phyloP scores from a whole-genome alignment of 2,113 vertebrate genomes.

The Equus przewalskii region DNA sequence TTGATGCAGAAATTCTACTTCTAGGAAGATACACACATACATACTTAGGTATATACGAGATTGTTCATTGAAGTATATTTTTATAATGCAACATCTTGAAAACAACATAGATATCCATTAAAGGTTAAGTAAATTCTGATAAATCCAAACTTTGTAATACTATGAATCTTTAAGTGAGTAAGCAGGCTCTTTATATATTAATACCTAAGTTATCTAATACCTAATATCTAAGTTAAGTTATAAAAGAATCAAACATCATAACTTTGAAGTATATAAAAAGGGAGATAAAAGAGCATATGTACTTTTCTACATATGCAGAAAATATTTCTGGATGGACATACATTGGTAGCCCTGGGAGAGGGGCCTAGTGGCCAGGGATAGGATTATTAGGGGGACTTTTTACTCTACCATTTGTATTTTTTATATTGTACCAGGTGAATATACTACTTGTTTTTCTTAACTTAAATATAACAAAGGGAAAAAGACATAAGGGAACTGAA shows the following conservation, averaged over 20 bases:
- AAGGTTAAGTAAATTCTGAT: constrained; percentile 35
- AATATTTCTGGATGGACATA: constrained; percentile 4
- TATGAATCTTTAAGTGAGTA: background rate
- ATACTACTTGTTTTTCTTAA: background rate
- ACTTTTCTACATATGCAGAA: background rate
- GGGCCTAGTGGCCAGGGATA: background rate
- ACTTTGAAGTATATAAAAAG: constrained; percentile 12
- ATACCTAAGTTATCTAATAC: background rate
- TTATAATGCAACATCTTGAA: constrained; percentile 15
- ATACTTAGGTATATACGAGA: background rate
- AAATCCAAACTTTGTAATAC: constrained; percentile 1
- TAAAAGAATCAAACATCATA: background rate
- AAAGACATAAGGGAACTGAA: background rate
- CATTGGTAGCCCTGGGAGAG: background rate
- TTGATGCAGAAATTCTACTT: constrained; percentile 20
- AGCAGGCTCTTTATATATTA: constrained; percentile 7
- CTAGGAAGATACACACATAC: background rate
- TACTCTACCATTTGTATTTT: background rate
- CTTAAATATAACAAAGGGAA: constrained; percentile 15
- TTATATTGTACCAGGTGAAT: background rate
- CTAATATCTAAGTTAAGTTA: background rate
- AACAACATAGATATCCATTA: constrained; percentile 19
- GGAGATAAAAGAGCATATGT: background rate
- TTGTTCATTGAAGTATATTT: constrained; percentile 16
- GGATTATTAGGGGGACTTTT: background rate